phyloP scores from a whole-genome alignment of 2,888 invertebrate genomes.

The Amphipyra tragopoginis region DNA sequence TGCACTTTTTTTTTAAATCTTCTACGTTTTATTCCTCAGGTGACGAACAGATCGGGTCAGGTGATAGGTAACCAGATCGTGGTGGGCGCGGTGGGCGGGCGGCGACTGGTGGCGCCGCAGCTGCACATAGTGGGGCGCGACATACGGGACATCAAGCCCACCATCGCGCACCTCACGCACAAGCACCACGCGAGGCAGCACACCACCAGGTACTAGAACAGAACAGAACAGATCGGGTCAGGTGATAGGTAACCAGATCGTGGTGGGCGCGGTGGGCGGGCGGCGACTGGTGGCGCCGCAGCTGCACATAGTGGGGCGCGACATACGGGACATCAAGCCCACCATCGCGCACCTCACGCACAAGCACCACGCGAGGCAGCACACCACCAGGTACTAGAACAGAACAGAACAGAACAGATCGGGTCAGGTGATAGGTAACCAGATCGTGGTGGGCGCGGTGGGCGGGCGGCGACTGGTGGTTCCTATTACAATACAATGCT shows the following conservation, averaged over 20 bases:
- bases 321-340: conserved; percentile 78
- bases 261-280: conserved; percentile 78
- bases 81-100: conserved; percentile 76
- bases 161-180: conserved; percentile 70
- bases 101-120: conserved; percentile 73
- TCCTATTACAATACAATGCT: too few relatives aligned
- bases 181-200: conserved; percentile 67
- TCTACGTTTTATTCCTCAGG: conserved; percentile 65
- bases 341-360: conserved; percentile 70
- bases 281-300: conserved; percentile 73
- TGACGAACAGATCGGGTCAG: conserved; percentile 87
- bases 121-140: conserved; percentile 83
- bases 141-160: conserved; percentile 77
- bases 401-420: too few relatives aligned
- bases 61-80: conserved; percentile 89
- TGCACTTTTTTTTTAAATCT: too few relatives aligned
- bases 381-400: conserved; percentile 59
- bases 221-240: conserved; percentile 87
- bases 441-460: conserved; percentile 83
- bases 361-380: conserved; percentile 66
- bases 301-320: conserved; percentile 82
- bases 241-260: conserved; percentile 88
- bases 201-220: conserved; percentile 56
- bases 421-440: conserved; percentile 88
- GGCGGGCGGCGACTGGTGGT: conserved; percentile 69